Conservation (phyloP, 1,140 invertebrate genomes). For the Heterodera carotae region DNA sequence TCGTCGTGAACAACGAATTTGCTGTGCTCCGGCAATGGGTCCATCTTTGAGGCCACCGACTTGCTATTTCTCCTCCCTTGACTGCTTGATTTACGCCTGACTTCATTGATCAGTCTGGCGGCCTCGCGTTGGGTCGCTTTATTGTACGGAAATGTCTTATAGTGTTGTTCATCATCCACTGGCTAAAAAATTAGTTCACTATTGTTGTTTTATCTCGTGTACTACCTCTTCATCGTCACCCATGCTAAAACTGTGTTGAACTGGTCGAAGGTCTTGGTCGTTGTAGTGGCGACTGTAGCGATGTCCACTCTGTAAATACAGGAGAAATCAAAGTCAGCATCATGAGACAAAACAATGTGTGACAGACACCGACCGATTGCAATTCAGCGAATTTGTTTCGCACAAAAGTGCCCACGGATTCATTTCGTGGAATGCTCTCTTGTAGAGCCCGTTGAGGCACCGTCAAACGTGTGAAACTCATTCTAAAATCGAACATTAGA, state of each 20-base stretch:
- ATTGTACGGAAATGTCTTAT: conserved; percentile 43
- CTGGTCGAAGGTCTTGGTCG: conserved; percentile 15
- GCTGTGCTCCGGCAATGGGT: neutral
- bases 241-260: conserved; percentile 26
- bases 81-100: neutral
- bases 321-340: neutral
- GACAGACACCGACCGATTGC: conserved; percentile 14
- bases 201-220: neutral
- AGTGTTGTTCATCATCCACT: conserved; percentile 34
- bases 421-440: conserved; percentile 35
- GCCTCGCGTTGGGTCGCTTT: conserved; percentile 42
- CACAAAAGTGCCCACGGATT: conserved; percentile 37
- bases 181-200: neutral
- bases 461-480: conserved; percentile 5
- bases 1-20: neutral
- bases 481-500: neutral
- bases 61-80: neutral
- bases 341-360: no score
- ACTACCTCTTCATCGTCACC: conserved; percentile 21
- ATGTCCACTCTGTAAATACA: conserved; percentile 12
- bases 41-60: neutral
- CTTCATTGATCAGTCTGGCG: neutral
- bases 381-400: conserved; percentile 40
- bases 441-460: conserved; percentile 11
- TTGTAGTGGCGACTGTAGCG: conserved; percentile 36